phyloP scores from a whole-genome alignment of 1,140 invertebrate species.

The Xylocopa sonorina region DNA sequence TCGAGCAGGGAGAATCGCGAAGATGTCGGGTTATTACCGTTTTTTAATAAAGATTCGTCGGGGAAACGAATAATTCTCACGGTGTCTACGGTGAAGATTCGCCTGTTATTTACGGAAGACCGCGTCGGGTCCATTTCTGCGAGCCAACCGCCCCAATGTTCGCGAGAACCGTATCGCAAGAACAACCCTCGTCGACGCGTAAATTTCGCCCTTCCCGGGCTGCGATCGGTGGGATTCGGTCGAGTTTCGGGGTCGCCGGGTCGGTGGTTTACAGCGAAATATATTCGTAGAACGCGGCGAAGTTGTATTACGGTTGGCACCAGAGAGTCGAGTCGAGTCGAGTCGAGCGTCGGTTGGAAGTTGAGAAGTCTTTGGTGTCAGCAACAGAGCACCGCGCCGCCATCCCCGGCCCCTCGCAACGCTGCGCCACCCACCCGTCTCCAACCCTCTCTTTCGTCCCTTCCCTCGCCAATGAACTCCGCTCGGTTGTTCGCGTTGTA shows the following conservation, averaged over 20 bases:
- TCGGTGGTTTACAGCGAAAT: constrained; percentile 64
- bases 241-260: constrained; percentile 46
- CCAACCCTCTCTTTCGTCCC: constrained; percentile 30
- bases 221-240: constrained; percentile 47
- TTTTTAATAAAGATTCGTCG: too few species aligned
- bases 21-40: too few species aligned
- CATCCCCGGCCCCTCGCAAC: constrained; percentile 1
- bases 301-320: constrained; percentile 69
- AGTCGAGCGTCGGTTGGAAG: constrained; percentile 66
- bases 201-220: not conserved
- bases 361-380: constrained; percentile 78
- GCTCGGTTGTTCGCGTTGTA: constrained; percentile 69
- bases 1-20: not conserved
- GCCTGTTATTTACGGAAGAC: too few species aligned
- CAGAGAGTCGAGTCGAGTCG: constrained; percentile 56
- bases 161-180: not conserved
- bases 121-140: too few species aligned
- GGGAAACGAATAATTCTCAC: too few species aligned
- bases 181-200: not conserved
- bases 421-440: not conserved
- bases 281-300: constrained; percentile 62
- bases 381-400: constrained; percentile 60
- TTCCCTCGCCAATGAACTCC: constrained; percentile 69
- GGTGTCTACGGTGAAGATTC: too few species aligned
- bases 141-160: not conserved